Conservation (phyloP, 2,113 vertebrate genomes). For the Aldabrachelys gigantea region DNA sequence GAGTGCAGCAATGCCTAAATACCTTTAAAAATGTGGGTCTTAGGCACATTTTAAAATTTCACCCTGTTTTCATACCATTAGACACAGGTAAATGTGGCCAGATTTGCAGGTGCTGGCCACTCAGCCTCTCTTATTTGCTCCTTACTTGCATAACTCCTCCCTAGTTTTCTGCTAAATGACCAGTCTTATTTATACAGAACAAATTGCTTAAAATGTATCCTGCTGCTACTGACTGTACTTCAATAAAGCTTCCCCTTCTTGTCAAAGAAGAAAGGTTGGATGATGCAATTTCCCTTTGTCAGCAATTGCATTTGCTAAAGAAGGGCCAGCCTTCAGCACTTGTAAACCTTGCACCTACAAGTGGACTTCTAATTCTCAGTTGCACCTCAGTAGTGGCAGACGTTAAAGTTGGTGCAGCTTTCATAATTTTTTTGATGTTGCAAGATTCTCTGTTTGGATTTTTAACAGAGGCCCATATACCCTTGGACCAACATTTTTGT, state of each 20-base stretch:
- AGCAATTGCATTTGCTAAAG: not conserved
- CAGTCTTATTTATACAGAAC: slow-evolving; percentile 20
- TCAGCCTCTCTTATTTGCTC: not conserved
- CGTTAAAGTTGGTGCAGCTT: not conserved
- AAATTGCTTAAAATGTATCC: slow-evolving; percentile 33
- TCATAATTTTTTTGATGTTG: not conserved
- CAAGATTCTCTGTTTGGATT: not conserved
- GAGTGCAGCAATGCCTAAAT: not conserved
- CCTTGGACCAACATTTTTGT: not conserved
- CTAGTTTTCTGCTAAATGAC: not conserved
- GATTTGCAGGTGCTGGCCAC: not conserved
- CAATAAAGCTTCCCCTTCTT: not conserved
- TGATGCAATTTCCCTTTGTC: slow-evolving; percentile 44
- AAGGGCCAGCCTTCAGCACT: not conserved
- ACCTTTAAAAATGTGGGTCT: not conserved
- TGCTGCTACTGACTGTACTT: not conserved
- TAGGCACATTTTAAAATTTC: not conserved
- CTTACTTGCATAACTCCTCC: not conserved
- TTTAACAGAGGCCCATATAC: not conserved
- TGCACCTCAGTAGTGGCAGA: not conserved
- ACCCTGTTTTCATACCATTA: not conserved
- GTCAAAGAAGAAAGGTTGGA: slow-evolving; percentile 6
- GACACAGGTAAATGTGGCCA: not conserved
- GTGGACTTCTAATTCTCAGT: accelerated
- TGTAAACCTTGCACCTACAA: not conserved